Conservation (phyloP, 2,888 invertebrate species). For the Oxycera nigricornis region DNA sequence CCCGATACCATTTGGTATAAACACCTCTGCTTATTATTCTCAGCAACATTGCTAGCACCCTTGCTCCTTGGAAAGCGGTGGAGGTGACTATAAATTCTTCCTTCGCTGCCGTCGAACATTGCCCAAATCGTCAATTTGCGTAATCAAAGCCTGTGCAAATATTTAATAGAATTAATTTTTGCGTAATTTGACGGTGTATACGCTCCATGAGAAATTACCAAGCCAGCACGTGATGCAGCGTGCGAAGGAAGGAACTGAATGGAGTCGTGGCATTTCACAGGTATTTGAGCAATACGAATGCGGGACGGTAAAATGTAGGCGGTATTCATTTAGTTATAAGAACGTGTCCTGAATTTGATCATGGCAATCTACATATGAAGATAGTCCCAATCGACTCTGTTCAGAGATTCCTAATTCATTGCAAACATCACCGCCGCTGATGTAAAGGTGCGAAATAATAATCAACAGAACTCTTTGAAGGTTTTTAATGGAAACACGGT, state of each 20-base stretch:
- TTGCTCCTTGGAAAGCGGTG: too few relatives aligned
- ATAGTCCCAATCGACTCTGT: neutral
- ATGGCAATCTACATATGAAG: neutral
- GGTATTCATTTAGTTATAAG: neutral
- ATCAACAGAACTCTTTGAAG: neutral
- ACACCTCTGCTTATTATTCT: too few relatives aligned
- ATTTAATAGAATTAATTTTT: constrained; percentile 25
- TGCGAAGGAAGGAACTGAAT: neutral
- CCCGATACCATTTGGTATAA: too few relatives aligned
- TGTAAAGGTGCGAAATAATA: neutral
- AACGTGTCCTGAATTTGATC: constrained; percentile 21
- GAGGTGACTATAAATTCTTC: too few relatives aligned
- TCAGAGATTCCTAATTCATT: neutral
- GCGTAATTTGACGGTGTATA: constrained; percentile 7
- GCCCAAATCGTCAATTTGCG: neutral
- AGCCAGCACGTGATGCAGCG: constrained; percentile 7
- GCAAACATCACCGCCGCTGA: neutral
- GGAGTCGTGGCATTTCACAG: neutral
- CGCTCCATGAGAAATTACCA: neutral
- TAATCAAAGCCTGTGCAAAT: neutral
- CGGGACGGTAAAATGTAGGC: constrained; percentile 50
- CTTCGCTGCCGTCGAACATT: neutral
- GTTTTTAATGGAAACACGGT: neutral
- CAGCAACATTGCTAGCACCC: too few relatives aligned
- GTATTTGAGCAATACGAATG: constrained; percentile 53